Conservation (phyloP, 2,113 vertebrate genomes). For the Shinisaurus crocodilurus region DNA sequence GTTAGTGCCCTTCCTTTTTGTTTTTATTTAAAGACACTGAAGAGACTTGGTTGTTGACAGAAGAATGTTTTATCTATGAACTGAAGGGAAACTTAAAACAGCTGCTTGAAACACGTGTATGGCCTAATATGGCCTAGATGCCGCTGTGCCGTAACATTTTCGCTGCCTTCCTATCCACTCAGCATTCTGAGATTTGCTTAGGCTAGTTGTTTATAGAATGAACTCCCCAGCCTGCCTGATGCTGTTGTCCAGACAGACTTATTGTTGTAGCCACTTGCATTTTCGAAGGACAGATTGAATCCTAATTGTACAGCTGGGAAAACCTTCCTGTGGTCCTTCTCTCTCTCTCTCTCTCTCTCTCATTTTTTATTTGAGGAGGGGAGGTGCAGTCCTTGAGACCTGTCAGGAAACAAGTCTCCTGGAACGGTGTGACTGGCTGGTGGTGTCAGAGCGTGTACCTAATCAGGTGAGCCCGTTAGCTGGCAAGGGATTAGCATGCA, state of each 20-base stretch:
- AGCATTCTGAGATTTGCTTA: background rate
- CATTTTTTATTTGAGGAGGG: background rate
- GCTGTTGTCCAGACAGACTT: background rate
- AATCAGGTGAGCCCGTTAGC: background rate
- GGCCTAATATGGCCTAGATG: background rate
- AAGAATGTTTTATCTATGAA: background rate
- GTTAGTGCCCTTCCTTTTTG: background rate
- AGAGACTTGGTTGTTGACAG: background rate
- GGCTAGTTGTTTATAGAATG: background rate
- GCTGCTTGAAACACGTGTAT: background rate
- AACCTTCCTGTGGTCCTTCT: background rate
- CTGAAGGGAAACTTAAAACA: background rate
- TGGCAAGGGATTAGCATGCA: background rate
- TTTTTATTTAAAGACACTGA: background rate
- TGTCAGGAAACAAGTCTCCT: background rate
- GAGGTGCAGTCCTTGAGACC: background rate
- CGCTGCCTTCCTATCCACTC: background rate
- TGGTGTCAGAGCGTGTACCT: background rate
- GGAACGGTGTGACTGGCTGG: background rate
- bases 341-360: background rate
- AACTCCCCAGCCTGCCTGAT: accelerated
- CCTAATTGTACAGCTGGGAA: accelerated
- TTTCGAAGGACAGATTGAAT: constrained; percentile 10
- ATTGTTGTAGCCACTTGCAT: background rate
- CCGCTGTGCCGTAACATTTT: background rate